Conservation (phyloP, 2,113 vertebrate genomes). For the Struthio camelus region DNA sequence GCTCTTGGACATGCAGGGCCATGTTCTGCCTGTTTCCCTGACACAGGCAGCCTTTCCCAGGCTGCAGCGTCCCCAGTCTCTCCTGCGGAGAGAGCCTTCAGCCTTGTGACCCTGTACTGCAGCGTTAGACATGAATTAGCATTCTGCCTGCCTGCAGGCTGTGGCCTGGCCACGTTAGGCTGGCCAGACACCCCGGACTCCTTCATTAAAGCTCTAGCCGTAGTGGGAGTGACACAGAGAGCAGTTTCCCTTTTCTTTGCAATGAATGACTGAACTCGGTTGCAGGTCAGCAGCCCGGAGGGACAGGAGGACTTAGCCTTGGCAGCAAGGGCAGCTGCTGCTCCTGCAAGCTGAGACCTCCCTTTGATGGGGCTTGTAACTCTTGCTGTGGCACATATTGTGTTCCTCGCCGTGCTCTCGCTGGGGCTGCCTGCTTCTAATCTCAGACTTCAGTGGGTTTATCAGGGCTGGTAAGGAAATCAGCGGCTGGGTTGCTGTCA, state of each 20-base stretch:
- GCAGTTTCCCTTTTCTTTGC: neutral
- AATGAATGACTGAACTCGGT: neutral
- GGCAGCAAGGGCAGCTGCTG: no score
- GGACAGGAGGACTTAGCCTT: no score
- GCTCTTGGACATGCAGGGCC: neutral
- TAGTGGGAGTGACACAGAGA: neutral
- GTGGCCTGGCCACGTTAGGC: neutral
- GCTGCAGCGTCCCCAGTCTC: neutral
- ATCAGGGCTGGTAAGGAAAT: no score
- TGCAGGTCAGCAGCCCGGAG: no score
- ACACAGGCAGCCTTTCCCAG: neutral
- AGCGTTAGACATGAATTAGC: neutral
- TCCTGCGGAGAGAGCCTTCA: neutral
- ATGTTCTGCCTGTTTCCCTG: neutral
- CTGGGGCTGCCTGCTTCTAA: no score
- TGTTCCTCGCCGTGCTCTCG: no score
- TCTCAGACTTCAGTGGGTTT: no score
- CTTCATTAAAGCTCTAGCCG: neutral
- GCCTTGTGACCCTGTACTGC: neutral
- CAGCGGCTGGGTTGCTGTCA: no score
- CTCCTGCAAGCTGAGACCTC: no score
- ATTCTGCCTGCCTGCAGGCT: neutral
- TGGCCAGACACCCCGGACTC: neutral
- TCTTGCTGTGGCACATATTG: no score
- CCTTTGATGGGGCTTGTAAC: no score